phyloP scores from a whole-genome alignment of 2,113 vertebrate genomes.

The Pontoporia blainvillei region DNA sequence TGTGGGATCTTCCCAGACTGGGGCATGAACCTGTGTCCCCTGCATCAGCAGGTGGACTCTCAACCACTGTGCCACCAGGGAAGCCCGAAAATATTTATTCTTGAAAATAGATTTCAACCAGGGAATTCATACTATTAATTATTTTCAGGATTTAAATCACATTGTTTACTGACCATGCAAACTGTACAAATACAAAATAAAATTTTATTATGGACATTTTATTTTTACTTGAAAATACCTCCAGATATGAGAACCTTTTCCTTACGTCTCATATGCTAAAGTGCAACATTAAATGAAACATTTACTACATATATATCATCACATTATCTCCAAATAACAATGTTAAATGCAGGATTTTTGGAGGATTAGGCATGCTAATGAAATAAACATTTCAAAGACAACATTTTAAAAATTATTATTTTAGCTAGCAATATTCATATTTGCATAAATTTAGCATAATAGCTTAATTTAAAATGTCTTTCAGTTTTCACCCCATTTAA shows the following conservation, averaged over 20 bases:
- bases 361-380: background rate
- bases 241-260: background rate
- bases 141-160: background rate
- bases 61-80: too few relatives aligned
- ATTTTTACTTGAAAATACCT: background rate
- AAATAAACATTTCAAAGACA: slow-evolving; percentile 60
- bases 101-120: background rate
- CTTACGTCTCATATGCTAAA: background rate
- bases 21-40: too few relatives aligned
- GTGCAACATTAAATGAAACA: background rate
- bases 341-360: background rate
- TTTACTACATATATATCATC: background rate
- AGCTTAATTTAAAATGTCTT: slow-evolving; percentile 67
- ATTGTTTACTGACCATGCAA: background rate
- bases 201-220: background rate
- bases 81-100: background rate
- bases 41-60: too few relatives aligned
- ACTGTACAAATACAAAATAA: background rate
- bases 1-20: too few relatives aligned
- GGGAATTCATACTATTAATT: background rate
- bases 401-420: slow-evolving; percentile 60
- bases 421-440: slow-evolving; percentile 70
- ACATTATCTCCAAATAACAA: background rate
- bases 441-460: slow-evolving; percentile 73
- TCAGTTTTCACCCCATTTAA: slow-evolving; percentile 75